These are phyloP conservation scores for Sarcophaga variegata DNA, from an alignment of 2,888 invertebrate species.

Conservation along the genomic window DNA sequence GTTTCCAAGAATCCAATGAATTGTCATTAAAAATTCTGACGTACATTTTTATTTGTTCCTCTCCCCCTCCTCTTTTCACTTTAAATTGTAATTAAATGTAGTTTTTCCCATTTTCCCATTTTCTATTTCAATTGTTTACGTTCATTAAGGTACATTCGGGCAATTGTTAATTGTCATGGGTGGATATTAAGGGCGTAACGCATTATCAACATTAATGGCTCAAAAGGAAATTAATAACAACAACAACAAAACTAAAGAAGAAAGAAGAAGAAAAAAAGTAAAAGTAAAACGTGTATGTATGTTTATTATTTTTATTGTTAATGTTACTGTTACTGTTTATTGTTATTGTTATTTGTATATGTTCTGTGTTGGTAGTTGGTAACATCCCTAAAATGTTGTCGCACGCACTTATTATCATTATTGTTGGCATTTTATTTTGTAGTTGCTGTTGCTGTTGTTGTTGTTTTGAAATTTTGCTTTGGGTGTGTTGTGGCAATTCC, in stretches of 20 bases:
- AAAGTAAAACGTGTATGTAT: background rate
- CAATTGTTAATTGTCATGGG: slow-evolving; percentile 60
- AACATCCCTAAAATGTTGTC: slow-evolving; percentile 37
- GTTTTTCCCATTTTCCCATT: background rate
- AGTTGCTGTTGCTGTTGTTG: background rate
- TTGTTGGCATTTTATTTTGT: background rate
- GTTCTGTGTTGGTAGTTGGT: background rate
- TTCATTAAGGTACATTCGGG: slow-evolving; percentile 21
- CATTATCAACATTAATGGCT: slow-evolving; percentile 40
- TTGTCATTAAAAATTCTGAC: background rate
- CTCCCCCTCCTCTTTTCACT: background rate
- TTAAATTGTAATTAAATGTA: background rate
- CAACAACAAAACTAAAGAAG: background rate
- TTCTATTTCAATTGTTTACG: slow-evolving; percentile 46
- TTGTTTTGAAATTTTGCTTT: too few species aligned
- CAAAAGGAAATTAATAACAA: background rate
- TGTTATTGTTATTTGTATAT: background rate
- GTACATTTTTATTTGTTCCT: too few species aligned
- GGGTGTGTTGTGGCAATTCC: too few species aligned
- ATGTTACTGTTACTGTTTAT: too few species aligned
- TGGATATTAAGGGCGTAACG: slow-evolving; percentile 51
- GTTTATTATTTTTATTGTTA: background rate
- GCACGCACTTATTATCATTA: background rate
- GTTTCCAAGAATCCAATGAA: background rate
- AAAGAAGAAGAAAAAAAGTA: background rate